Conservation (phyloP, 2,888 invertebrate species). For the Nymphalis urticae region DNA sequence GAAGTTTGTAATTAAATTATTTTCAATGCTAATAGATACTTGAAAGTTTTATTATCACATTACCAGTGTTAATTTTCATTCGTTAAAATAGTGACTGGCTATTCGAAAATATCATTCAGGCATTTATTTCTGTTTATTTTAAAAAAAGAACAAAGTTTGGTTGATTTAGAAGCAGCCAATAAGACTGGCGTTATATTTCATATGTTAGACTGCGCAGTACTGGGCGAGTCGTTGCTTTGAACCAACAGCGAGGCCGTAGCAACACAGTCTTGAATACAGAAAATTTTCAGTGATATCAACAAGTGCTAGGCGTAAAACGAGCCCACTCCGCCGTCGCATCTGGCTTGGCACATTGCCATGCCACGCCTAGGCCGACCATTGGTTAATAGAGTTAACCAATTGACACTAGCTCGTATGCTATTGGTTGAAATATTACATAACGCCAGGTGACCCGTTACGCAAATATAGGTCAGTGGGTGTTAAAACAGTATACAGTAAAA, state of each 20-base stretch:
- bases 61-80: not conserved
- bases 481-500: conserved; percentile 32
- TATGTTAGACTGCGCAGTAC: conserved; percentile 8
- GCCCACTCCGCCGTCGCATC: conserved; percentile 51
- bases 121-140: not conserved
- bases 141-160: not conserved
- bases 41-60: not conserved
- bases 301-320: conserved; percentile 70
- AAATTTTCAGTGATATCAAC: conserved; percentile 59
- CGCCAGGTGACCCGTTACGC: conserved; percentile 61
- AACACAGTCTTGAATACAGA: conserved; percentile 38
- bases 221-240: conserved; percentile 22
- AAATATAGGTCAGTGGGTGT: conserved; percentile 62
- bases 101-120: not conserved
- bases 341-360: conserved; percentile 75
- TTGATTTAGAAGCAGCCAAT: conserved; percentile 9
- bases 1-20: too few species aligned
- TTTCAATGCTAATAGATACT: not conserved
- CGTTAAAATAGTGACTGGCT: not conserved
- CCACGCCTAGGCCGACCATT: conserved; percentile 79
- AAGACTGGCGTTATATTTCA: not conserved
- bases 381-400: conserved; percentile 81
- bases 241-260: conserved; percentile 32
- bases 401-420: conserved; percentile 72
- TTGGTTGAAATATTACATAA: conserved; percentile 65